These are phyloP conservation scores for Simalia tracyae DNA, from an alignment of 2,797 vertebrate species.

Conservation along the genomic window DNA sequence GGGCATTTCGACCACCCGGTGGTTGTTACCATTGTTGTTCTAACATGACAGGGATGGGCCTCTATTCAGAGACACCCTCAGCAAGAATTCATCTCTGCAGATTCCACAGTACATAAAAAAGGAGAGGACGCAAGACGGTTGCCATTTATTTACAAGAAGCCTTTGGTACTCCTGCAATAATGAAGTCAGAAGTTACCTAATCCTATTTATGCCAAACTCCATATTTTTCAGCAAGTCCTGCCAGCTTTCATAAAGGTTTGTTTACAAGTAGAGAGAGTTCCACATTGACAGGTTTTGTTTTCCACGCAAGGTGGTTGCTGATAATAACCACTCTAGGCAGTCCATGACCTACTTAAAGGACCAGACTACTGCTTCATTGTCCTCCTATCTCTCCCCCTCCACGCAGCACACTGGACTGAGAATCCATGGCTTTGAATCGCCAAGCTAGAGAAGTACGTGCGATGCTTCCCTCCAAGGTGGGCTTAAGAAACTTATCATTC, in stretches of 20 bases:
- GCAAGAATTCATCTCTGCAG: constrained; percentile 4
- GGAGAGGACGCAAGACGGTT: background rate
- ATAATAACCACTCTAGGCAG: constrained; percentile 36
- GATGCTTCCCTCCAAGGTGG: background rate
- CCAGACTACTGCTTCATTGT: constrained; percentile 25
- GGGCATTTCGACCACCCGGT: accelerated
- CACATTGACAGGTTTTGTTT: constrained; percentile 45
- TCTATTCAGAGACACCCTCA: background rate
- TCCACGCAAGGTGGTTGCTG: constrained; percentile 45
- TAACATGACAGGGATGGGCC: background rate
- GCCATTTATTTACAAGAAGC: constrained; percentile 21
- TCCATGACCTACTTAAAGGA: constrained; percentile 37
- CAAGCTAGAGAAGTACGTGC: background rate
- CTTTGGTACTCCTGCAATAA: constrained; percentile 24
- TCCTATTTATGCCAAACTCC: constrained; percentile 15
- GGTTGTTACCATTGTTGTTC: background rate
- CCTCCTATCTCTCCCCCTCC: background rate
- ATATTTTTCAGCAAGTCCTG: constrained; percentile 43
- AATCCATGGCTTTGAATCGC: background rate
- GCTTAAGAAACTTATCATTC: background rate
- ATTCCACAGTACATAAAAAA: background rate
- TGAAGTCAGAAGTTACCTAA: constrained; percentile 47
- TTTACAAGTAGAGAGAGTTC: constrained; percentile 40
- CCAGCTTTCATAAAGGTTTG: constrained; percentile 47
- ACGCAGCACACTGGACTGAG: background rate